phyloP scores from a whole-genome alignment of 2,113 vertebrate species.

The Python bivittatus region DNA sequence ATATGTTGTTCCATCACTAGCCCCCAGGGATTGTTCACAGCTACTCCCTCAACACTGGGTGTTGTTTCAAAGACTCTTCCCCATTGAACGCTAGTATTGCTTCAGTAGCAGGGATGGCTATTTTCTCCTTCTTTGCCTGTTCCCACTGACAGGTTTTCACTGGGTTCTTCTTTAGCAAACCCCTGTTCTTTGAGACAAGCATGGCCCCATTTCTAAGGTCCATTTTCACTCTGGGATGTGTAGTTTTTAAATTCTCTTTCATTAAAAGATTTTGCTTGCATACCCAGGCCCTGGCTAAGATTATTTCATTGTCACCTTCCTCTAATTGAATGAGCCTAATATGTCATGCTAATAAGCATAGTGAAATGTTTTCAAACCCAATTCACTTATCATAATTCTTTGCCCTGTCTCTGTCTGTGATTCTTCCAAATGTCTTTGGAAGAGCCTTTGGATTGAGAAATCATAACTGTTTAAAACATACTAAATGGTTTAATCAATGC shows the following conservation, averaged over 20 bases:
- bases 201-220: not conserved
- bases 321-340: constrained; percentile 37
- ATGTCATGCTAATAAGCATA: constrained; percentile 21
- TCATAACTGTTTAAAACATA: constrained; percentile 20
- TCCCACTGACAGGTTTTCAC: not conserved
- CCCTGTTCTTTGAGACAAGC: not conserved
- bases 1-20: not conserved
- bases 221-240: not conserved
- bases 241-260: not conserved
- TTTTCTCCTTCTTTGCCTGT: not conserved
- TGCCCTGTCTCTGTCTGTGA: constrained; percentile 14
- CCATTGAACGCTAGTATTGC: not conserved
- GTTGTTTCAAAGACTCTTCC: not conserved
- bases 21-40: not conserved
- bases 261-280: not conserved
- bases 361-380: constrained; percentile 16
- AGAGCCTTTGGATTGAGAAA: constrained; percentile 36
- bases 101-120: not conserved
- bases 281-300: not conserved
- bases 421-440: constrained; percentile 23
- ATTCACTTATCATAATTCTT: not conserved
- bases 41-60: not conserved
- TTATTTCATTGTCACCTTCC: not conserved
- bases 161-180: not conserved
- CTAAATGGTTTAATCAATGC: constrained; percentile 43